Evolutionary conservation across 2,888 invertebrate genomes (phyloP), one percentile per base, ranked within the genome.

Genomic region (Netelia inedita): DNA sequence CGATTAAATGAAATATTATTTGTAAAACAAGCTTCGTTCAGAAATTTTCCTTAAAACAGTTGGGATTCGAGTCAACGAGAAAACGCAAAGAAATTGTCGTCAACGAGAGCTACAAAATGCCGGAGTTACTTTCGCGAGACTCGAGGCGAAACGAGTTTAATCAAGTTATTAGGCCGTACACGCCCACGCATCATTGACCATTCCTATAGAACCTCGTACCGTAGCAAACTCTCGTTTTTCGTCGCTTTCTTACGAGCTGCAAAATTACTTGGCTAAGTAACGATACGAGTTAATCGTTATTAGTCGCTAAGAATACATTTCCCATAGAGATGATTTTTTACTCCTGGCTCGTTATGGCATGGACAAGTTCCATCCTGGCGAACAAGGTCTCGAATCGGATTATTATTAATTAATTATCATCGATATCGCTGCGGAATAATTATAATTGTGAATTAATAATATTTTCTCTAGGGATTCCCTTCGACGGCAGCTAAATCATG

Each of bases 151-250:
- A 90, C 88, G 89, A 91, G 89, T 91, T 91, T 90, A 91, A 91
- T 91, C 89, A 88, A 90, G 87, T 90, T 88, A 91, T 91, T 90
- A 91, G 89, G 75, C 75, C 88, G 88, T 87, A 89, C 61, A 79
- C 88, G 87, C 90, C 90, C 88, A 90, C 83, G 83, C 89, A 87
- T 88, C 83, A 87, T 84, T 83, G 76, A 86, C 82, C 82, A 83
- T 78, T 78, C 74, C 73, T 71, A 66, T 57, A 65, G 50, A 66
- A 53, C 73, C 28, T 61, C 6, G 11, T 16, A 50, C 16, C 53
- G 23, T 46, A 43, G 35, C 65, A 59, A 59, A 68, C 65, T 83
- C 65, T 35, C 46, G 57, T 66, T 76, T 76, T 66, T 66, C 66
- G 59, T 63, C 53, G 59, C 46, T 50, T 68, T 66, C 59, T 63